Evolutionary conservation across 2,888 invertebrate genomes (phyloP).

Genomic region (Cephonodes hylas): DNA sequence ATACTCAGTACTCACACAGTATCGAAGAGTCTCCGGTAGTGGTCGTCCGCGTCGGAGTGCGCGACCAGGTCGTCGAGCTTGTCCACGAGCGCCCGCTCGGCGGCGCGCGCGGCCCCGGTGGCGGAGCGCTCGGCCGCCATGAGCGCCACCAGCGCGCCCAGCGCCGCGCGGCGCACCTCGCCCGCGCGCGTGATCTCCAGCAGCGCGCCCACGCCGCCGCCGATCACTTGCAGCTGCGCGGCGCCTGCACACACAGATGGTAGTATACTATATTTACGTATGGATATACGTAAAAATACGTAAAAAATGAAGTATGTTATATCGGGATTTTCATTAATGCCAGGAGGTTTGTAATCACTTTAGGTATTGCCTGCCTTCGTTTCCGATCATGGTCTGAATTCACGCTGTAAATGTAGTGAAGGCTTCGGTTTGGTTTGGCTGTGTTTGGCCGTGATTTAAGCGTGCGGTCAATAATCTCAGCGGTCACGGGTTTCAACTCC

Average conservation of each 20-base stretch:
- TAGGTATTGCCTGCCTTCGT: no score
- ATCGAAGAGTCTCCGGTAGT: conserved; percentile 95
- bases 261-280: no score
- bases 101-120: conserved; percentile 92
- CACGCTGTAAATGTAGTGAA: no score
- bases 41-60: conserved; percentile 96
- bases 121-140: conserved; percentile 94
- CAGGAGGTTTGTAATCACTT: no score
- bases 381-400: no score
- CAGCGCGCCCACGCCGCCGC: conserved; percentile 95
- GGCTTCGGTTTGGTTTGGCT: no score
- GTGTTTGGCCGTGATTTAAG: no score
- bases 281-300: no score
- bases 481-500: no score
- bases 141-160: conserved; percentile 96
- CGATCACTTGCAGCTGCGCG: conserved; percentile 93
- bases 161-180: conserved; percentile 92
- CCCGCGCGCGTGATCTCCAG: conserved; percentile 96
- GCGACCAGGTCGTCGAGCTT: conserved; percentile 95
- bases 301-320: no score
- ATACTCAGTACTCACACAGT: conserved; percentile 99
- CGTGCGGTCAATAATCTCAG: no score
- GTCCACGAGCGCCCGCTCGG: conserved; percentile 96
- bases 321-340: no score
- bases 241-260: conserved; percentile 78